A percentile compares a stretch with the other conserved stretches of the same genome.
Evolutionary conservation across 1,140 invertebrate species (phyloP).

Genomic region (Piezodorus guildinii): DNA sequence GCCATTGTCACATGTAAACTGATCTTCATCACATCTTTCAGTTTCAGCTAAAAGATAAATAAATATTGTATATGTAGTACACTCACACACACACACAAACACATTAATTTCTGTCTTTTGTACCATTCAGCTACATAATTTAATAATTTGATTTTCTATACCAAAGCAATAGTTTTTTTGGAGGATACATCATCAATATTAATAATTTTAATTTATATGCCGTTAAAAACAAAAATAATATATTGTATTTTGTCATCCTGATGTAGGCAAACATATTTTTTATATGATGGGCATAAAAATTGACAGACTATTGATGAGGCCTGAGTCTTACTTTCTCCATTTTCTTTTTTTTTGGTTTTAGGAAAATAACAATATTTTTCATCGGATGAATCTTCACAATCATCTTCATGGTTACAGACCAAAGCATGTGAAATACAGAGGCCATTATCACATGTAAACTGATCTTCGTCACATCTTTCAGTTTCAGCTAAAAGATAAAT

Average conservation of each 20-base stretch:
- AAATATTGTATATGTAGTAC: not conserved
- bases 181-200: too few species aligned
- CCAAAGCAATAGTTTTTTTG: too few species aligned
- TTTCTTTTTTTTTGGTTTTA: not conserved
- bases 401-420: constrained; percentile 42
- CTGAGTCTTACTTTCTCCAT: not conserved
- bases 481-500: constrained; percentile 35
- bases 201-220: too few species aligned
- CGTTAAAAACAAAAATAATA: too few species aligned
- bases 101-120: too few species aligned
- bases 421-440: constrained; percentile 39
- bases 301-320: not conserved
- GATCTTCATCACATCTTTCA: constrained; percentile 42
- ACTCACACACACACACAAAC: too few species aligned
- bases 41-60: constrained; percentile 35
- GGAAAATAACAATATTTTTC: constrained; percentile 31
- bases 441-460: constrained; percentile 40
- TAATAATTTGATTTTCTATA: too few species aligned
- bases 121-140: too few species aligned
- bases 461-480: constrained; percentile 42
- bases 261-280: not conserved
- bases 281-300: not conserved
- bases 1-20: constrained; percentile 40
- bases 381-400: constrained; percentile 45
- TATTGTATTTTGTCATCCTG: too few species aligned